Conservation (phyloP, 2,888 invertebrate species). For the Drosophila putrida region DNA sequence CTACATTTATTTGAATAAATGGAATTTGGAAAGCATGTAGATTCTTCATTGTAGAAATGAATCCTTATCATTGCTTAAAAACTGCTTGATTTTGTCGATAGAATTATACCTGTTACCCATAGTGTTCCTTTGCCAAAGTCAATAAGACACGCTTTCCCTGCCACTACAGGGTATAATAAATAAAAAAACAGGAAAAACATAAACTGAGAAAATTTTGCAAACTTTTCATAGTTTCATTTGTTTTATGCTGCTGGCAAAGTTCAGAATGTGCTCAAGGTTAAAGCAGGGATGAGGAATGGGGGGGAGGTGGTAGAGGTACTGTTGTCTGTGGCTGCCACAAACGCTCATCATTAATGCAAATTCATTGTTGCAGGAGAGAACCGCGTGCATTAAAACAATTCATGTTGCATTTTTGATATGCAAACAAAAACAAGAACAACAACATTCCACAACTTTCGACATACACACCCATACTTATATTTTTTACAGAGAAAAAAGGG, state of each 20-base stretch:
- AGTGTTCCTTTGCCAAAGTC: not conserved
- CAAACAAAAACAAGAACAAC: slow-evolving; percentile 36
- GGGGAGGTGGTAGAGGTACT: not conserved
- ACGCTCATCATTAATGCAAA: slow-evolving; percentile 77
- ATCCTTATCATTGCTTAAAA: not conserved
- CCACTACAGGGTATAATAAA: slow-evolving; percentile 17
- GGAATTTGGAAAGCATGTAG: not conserved
- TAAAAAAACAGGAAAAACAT: slow-evolving; percentile 16
- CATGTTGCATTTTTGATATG: slow-evolving; percentile 71
- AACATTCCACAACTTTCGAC: slow-evolving; percentile 32
- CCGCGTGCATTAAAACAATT: slow-evolving; percentile 69
- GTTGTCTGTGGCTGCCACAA: slow-evolving; percentile 31
- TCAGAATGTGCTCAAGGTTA: slow-evolving; percentile 64
- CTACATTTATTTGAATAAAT: not conserved
- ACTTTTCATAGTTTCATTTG: slow-evolving; percentile 67
- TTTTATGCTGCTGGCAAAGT: slow-evolving; percentile 68
- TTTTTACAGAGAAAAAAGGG: slow-evolving; percentile 21
- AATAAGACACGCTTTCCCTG: not conserved
- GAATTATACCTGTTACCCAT: not conserved
- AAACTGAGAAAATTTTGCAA: slow-evolving; percentile 34
- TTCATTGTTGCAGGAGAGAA: slow-evolving; percentile 67
- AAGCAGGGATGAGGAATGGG: slow-evolving; percentile 16
- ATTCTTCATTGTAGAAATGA: not conserved
- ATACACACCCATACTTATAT: slow-evolving; percentile 38
- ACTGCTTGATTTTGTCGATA: not conserved